These are phyloP conservation scores for Phthorimaea operculella DNA, from an alignment of 1,140 invertebrate species.

Conservation along the genomic window DNA sequence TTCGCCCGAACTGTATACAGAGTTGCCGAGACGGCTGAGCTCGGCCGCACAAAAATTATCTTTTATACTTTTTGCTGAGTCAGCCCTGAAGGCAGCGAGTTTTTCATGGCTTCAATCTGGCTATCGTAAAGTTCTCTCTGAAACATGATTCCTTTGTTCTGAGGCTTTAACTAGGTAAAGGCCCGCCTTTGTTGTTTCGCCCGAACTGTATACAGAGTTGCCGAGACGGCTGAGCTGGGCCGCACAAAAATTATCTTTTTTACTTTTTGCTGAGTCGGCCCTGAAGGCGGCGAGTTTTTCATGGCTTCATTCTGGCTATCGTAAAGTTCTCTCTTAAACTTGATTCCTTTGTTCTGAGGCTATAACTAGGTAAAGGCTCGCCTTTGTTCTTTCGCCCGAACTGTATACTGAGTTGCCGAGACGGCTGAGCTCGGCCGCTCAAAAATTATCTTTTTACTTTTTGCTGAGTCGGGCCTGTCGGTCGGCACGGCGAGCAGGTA, in stretches of 20 bases:
- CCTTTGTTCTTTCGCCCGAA: conserved; percentile 53
- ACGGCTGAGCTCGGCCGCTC: conserved; percentile 36
- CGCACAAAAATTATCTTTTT: conserved; percentile 59
- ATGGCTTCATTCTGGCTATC: too few species aligned
- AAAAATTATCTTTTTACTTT: conserved; percentile 60
- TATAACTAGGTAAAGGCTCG: conserved; percentile 54
- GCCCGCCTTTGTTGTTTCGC: conserved; percentile 57
- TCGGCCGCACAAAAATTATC: conserved; percentile 51
- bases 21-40: conserved; percentile 18
- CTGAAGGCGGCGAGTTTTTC: too few species aligned
- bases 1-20: conserved; percentile 18
- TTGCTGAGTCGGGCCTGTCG: conserved; percentile 37
- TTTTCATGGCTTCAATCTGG: too few species aligned
- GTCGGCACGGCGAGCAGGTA: conserved; percentile 37
- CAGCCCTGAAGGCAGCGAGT: conserved; percentile 8
- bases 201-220: not conserved
- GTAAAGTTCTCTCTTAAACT: too few species aligned
- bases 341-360: conserved; percentile 13
- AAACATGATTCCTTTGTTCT: too few species aligned
- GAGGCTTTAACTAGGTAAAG: conserved; percentile 51
- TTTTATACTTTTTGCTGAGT: conserved; percentile 57
- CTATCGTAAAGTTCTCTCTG: too few species aligned
- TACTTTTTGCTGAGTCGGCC: conserved; percentile 50
- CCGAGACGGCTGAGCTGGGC: conserved; percentile 25
- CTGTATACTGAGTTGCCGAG: too few species aligned